Conservation (phyloP, 1,140 invertebrate genomes). For the Drosophila nikananu region DNA sequence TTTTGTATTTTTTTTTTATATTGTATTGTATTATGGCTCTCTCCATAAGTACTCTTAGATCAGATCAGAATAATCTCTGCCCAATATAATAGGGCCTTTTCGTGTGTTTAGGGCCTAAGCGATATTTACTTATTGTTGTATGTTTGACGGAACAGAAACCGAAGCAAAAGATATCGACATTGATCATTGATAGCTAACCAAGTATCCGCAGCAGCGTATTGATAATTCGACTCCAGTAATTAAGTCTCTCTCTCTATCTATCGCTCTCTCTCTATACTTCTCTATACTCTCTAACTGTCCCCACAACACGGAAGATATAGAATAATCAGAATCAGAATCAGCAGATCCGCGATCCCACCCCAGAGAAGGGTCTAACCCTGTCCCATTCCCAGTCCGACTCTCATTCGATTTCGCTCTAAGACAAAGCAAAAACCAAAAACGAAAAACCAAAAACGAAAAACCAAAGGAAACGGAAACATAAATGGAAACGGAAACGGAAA, state of each 20-base stretch:
- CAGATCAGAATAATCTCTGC: constrained; percentile 49
- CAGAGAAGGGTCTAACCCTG: constrained; percentile 53
- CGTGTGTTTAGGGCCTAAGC: constrained; percentile 45
- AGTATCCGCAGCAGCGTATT: constrained; percentile 36
- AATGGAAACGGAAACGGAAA: background rate
- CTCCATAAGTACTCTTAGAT: constrained; percentile 23
- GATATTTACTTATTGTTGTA: constrained; percentile 56
- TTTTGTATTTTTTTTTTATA: constrained; percentile 35
- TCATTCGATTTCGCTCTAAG: constrained; percentile 42
- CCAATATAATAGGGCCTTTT: constrained; percentile 41
- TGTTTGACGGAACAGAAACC: constrained; percentile 35
- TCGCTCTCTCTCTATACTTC: constrained; percentile 16
- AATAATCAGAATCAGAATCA: constrained; percentile 18
- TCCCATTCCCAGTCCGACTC: constrained; percentile 19
- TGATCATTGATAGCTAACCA: constrained; percentile 27
- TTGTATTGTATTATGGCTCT: constrained; percentile 16
- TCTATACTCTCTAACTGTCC: constrained; percentile 24
- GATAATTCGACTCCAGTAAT: constrained; percentile 34
- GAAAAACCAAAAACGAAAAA: background rate
- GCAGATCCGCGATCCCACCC: constrained; percentile 50
- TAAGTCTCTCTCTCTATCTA: constrained; percentile 44
- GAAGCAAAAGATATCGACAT: constrained; percentile 38
- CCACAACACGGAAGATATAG: constrained; percentile 2
- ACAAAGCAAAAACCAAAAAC: background rate
- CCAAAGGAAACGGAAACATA: constrained; percentile 6